phyloP scores from a whole-genome alignment of 2,797 vertebrate species.

The Nyctibius grandis region DNA sequence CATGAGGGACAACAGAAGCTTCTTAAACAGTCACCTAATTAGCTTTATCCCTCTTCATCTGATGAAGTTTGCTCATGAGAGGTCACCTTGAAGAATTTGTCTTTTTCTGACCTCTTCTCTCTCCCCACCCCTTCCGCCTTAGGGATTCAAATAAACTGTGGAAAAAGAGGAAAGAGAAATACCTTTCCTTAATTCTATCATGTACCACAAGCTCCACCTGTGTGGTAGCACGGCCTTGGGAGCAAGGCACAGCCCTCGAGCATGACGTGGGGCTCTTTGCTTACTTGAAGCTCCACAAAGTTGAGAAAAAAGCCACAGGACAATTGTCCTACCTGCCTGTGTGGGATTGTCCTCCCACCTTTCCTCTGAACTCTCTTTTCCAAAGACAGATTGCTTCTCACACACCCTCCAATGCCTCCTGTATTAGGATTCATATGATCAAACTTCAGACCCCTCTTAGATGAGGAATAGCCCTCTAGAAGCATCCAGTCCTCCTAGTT shows the following conservation, averaged over 20 bases:
- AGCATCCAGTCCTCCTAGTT: not conserved
- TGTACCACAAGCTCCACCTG: not conserved
- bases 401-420: not conserved
- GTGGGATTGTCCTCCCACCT: not conserved
- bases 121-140: accelerated
- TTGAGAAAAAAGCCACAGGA: not conserved
- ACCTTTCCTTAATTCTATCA: not conserved
- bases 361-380: not conserved
- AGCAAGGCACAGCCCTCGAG: not conserved
- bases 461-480: not conserved
- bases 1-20: not conserved
- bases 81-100: not conserved
- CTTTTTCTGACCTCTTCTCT: not conserved
- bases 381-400: not conserved
- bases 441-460: not conserved
- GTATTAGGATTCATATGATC: not conserved
- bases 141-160: not conserved
- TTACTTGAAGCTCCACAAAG: accelerated
- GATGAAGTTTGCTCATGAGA: not conserved
- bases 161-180: not conserved
- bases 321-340: not conserved
- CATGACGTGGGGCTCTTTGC: accelerated
- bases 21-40: not conserved
- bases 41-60: not conserved
- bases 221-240: not conserved